Evolutionary conservation across 2,888 invertebrate species (phyloP), one percentile per base, ranked within the genome.

Genomic region (Schizotus pectinicornis): DNA sequence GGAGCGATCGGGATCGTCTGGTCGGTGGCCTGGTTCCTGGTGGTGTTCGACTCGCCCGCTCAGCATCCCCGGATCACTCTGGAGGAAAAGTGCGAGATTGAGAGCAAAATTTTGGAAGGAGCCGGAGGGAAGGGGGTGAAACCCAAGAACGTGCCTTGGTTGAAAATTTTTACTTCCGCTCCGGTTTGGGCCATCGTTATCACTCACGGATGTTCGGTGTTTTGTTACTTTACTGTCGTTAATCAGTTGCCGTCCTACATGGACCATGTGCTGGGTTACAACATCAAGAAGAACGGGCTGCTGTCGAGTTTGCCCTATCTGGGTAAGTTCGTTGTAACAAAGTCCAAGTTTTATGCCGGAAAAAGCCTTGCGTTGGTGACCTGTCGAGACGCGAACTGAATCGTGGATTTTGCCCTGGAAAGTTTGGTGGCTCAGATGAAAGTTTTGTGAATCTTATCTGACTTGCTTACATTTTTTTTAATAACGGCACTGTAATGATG

Each of bases 161-260:
- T 78, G 48, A 77, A 82, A 12, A 81, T 94, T 67, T 76, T 93
- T 37, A 81, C 84, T 1, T 91, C 92, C 0, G 73, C 84, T 0
- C 90, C 92, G 0, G 93, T 94, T 3, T 94, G 92, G 92, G 92
- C 93, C 8, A 92, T 94, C 74, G 85, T 94, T 64, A 79, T 94
- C 55, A 91, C 91, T 0, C 93, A 94, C 74, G 90, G 87, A 0
- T 87, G 91, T 53, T 92, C 92, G 5, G 92, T 94, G 43, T 94
- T 92, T 80, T 91, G 93, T 0, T 94, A 92, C 81, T 94, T 93
- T 80, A 93, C 92, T 7, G 89, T 94, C 32, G 88, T 94, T 65
- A 91, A 93, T 80, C 93, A 94, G 73, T 82, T 94, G 70, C 94
- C 94, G 5, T 91, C 90, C 1, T 94, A 91, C 78, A 90, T 93